phyloP scores from a whole-genome alignment of 1,140 invertebrate genomes.

The Triops longicaudatus region DNA sequence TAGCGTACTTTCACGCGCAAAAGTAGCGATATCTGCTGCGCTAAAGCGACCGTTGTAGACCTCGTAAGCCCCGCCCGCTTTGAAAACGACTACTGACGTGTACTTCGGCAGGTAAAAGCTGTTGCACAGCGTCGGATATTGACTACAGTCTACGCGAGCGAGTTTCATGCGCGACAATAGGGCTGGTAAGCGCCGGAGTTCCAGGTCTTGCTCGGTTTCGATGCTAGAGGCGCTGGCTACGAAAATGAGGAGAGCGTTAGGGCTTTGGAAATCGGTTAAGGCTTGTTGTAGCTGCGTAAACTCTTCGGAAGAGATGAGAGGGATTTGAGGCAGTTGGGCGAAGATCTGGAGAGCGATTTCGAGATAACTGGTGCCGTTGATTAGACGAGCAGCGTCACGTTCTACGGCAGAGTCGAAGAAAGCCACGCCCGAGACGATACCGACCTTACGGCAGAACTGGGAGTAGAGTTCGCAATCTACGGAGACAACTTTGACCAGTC shows the following conservation, averaged over 20 bases:
- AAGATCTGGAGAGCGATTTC: constrained; percentile 39
- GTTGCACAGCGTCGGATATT: constrained; percentile 22
- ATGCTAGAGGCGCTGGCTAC: constrained; percentile 35
- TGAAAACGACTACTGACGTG: constrained; percentile 61
- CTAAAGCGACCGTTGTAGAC: constrained; percentile 56
- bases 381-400: too few species aligned
- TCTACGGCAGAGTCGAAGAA: too few species aligned
- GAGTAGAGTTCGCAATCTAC: too few species aligned
- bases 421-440: too few species aligned
- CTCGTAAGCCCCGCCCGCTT: constrained; percentile 59
- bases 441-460: too few species aligned
- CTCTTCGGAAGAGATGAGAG: too few species aligned
- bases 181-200: constrained; percentile 51
- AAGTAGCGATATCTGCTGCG: constrained; percentile 56
- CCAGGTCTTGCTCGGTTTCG: constrained; percentile 44
- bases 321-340: too few species aligned
- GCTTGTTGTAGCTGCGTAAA: too few species aligned
- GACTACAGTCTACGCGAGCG: constrained; percentile 37
- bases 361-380: constrained; percentile 33
- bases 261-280: too few species aligned
- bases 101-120: constrained; percentile 46
- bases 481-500: too few species aligned
- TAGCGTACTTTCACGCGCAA: constrained; percentile 54
- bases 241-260: constrained; percentile 35
- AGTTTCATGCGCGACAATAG: constrained; percentile 51